Percentiles rank a stretch among this genome's conserved stretches.
Evolutionary conservation across 2,888 invertebrate species (phyloP).

Genomic region (Arenicola marina): DNA sequence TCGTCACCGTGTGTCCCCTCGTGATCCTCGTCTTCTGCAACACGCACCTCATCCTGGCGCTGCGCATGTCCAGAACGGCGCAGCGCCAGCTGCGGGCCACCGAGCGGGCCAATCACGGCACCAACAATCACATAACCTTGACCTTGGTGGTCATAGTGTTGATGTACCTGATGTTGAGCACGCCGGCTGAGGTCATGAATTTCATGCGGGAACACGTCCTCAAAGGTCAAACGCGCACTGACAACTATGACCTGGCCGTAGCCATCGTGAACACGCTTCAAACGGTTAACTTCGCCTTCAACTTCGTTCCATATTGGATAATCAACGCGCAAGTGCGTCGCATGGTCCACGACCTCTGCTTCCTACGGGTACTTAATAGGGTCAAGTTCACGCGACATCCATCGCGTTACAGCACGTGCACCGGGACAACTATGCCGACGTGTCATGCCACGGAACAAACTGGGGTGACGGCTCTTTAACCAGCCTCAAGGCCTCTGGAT

Average conservation of each 20-base stretch:
- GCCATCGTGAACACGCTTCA: not conserved
- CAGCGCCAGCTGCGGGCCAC: not conserved
- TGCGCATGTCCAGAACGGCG: not conserved
- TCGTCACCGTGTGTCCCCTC: slow-evolving; percentile 53
- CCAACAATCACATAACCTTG: not conserved
- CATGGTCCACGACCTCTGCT: too few species aligned
- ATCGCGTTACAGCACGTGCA: too few species aligned
- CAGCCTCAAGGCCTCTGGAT: too few species aligned
- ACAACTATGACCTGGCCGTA: not conserved
- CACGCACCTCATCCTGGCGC: slow-evolving; percentile 45
- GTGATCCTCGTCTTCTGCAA: slow-evolving; percentile 52
- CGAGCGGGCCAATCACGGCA: not conserved
- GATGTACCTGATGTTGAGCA: not conserved
- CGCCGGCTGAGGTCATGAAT: not conserved
- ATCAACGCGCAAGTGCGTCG: not conserved
- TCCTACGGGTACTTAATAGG: too few species aligned
- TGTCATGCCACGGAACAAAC: too few species aligned
- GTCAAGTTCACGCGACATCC: too few species aligned
- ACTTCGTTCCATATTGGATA: not conserved
- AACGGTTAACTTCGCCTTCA: not conserved
- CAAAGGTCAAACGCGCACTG: not conserved
- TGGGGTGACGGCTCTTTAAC: too few species aligned
- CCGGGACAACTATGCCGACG: too few species aligned
- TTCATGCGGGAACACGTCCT: not conserved
- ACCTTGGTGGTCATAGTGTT: not conserved